Conservation (phyloP, 92 coral and sea anemone genomes). For the Siderastrea siderea region DNA sequence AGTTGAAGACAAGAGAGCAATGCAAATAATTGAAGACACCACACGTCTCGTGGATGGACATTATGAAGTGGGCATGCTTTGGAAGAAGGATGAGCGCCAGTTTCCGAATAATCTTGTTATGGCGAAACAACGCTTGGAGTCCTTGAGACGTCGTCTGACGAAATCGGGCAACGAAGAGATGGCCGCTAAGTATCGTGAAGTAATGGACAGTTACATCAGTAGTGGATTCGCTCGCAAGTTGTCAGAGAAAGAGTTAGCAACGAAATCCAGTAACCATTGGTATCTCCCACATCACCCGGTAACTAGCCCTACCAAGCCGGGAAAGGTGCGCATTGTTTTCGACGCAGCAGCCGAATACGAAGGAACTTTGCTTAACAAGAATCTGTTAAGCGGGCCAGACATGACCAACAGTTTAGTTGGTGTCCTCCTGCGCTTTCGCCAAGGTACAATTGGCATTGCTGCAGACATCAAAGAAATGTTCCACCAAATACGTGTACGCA, state of each 20-base stretch:
- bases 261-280: constrained; percentile 41
- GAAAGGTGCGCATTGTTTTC: constrained; percentile 65
- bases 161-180: constrained; percentile 35
- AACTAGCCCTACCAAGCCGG: constrained; percentile 67
- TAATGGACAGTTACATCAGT: constrained; percentile 57
- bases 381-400: constrained; percentile 62
- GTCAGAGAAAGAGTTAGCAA: constrained; percentile 37
- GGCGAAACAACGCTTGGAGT: constrained; percentile 31
- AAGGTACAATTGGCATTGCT: constrained; percentile 59
- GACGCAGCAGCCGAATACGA: constrained; percentile 64
- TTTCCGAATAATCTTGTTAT: constrained; percentile 38
- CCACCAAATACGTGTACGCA: constrained; percentile 66
- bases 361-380: constrained; percentile 53
- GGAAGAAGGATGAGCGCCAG: constrained; percentile 27
- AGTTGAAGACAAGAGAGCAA: constrained; percentile 46
- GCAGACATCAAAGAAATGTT: constrained; percentile 78
- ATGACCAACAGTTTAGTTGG: constrained; percentile 66
- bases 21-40: constrained; percentile 33
- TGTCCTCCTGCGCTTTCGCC: constrained; percentile 66
- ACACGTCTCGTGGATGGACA: constrained; percentile 30
- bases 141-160: constrained; percentile 40
- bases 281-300: constrained; percentile 69
- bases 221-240: constrained; percentile 68
- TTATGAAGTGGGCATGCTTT: constrained; percentile 68
- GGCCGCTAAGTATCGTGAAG: constrained; percentile 15